Base-by-base conservation (phyloP, 2,797 vertebrate species). In the Hephaestus fuliginosus region DNA sequence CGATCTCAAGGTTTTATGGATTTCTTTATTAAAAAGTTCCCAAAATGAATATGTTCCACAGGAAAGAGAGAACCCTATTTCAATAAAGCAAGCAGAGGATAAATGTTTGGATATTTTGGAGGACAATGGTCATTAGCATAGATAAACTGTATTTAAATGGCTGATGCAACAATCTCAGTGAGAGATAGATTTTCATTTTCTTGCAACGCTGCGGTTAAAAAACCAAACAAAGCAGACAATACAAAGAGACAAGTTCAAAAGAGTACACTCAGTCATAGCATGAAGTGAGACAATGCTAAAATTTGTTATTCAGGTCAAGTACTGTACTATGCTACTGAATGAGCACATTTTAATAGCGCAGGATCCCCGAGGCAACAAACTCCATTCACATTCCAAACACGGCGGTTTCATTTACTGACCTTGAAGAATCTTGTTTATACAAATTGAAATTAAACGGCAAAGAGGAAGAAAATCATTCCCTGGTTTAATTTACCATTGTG, bases 231-330 rank as follows among this genome's bases (percentile, higher is more conserved):
- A 69, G 49, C 49, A n/a, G 13, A 73, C 14, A 2, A 41, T 52
- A 64, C 57, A 89, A 76, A 87, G 69, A 86, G 72, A 48, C 36
- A 52, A 62, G 74, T 86, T 86, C 51, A 81, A 20, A 62, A 15
- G 73, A 74, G 66, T 30, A 76, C 44, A 65, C 67, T 79, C 67
- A 85, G 83, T 84, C 30, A 68, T 55, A 70, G 66, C 69, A 70
- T 74, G 49, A 81, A 89, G 55, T 44, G 76, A 90, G 80, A 55
- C 82, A 79, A 76, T 1, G 39, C 78, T 83, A 70, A 85, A 91
- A 92, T 94, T 33, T 94, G 82, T 92, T 92, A 94, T 94, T 93
- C 93, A 93, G 93, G 91, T 93, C 90, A 91, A 92, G 88, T 66
- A 63, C 76, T 70, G 78, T 81, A 76, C 78, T 78, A 74, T 82